Evolutionary conservation across 2,888 invertebrate species (phyloP).

Genomic region (Ypsolopha scabrella): DNA sequence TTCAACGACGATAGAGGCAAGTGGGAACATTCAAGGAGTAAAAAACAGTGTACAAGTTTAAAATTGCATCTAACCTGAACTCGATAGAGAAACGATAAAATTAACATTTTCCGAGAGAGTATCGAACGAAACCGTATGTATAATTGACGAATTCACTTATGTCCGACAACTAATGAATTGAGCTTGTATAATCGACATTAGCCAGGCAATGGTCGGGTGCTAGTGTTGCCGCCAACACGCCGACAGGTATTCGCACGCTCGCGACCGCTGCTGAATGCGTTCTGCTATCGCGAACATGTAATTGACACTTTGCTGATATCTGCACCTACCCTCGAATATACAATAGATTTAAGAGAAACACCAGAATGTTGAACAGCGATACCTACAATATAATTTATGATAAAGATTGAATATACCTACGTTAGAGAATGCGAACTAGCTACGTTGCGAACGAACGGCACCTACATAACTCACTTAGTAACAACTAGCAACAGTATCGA

Average conservation of each 20-base stretch:
- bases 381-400: constrained; percentile 37
- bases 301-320: constrained; percentile 63
- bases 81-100: not conserved
- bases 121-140: constrained; percentile 22
- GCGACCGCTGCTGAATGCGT: not conserved
- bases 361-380: constrained; percentile 54
- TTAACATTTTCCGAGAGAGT: constrained; percentile 11
- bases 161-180: constrained; percentile 59
- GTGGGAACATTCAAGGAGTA: constrained; percentile 13
- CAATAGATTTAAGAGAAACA: constrained; percentile 41
- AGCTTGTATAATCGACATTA: constrained; percentile 61
- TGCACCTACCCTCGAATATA: constrained; percentile 53
- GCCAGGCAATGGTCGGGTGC: constrained; percentile 9
- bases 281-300: constrained; percentile 21
- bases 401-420: constrained; percentile 52
- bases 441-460: constrained; percentile 41
- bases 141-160: constrained; percentile 64
- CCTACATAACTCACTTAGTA: constrained; percentile 59
- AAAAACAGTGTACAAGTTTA: constrained; percentile 9
- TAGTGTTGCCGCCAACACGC: not conserved
- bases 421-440: constrained; percentile 37
- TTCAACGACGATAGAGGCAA: constrained; percentile 20
- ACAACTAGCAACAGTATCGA: constrained; percentile 35
- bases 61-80: not conserved
- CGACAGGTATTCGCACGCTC: not conserved